Evolutionary conservation across 1,140 invertebrate genomes (phyloP).

Genomic region (Drosophila persimilis): DNA sequence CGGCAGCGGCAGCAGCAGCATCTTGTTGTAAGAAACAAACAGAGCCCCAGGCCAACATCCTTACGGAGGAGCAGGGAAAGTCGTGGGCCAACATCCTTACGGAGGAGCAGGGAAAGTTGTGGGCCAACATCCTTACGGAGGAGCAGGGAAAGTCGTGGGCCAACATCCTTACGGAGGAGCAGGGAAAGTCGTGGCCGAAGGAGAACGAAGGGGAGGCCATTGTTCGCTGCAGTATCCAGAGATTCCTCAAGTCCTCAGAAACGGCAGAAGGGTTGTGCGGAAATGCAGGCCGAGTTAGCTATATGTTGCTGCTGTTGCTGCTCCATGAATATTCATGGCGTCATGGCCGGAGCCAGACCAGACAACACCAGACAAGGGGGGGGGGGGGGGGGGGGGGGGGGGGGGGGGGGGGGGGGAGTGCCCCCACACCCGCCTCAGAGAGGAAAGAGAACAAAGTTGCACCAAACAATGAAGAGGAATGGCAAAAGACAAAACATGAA

Average conservation of each 20-base stretch:
- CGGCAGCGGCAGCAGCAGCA: constrained; percentile 29
- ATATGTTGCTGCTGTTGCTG: constrained; percentile 22
- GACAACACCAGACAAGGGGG: too few relatives aligned
- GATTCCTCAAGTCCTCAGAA: too few relatives aligned
- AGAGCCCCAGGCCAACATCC: constrained; percentile 1
- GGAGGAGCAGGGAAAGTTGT: not conserved
- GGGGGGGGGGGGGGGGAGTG: too few relatives aligned
- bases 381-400: too few relatives aligned
- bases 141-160: too few relatives aligned
- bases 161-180: too few relatives aligned
- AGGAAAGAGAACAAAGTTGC: constrained; percentile 9
- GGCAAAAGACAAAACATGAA: constrained; percentile 75
- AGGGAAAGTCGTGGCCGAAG: not conserved
- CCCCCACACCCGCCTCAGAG: not conserved
- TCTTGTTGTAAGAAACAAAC: constrained; percentile 58
- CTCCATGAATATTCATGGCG: constrained; percentile 76
- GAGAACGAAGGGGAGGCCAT: not conserved
- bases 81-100: too few relatives aligned
- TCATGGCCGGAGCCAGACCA: constrained; percentile 59
- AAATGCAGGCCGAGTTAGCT: constrained; percentile 73
- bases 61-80: too few relatives aligned
- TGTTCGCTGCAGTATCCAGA: too few relatives aligned
- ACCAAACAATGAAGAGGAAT: constrained; percentile 49
- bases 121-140: too few relatives aligned
- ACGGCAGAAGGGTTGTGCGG: constrained; percentile 36